Base-by-base conservation (phyloP, 2,113 vertebrate species). In the Edolisoma coerulescens region DNA sequence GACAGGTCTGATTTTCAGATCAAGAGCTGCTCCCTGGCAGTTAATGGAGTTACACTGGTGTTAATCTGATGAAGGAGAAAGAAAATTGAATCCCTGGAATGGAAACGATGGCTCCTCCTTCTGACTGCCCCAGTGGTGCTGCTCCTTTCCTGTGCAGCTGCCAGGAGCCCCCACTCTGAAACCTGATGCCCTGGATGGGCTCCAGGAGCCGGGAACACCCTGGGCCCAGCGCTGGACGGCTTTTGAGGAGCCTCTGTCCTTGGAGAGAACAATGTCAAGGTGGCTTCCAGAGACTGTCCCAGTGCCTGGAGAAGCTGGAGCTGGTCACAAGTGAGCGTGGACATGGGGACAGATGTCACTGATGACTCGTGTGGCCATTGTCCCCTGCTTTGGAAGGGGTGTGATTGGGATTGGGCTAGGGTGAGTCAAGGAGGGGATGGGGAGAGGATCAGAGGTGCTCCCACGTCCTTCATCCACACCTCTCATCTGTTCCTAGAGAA, bases 91-190 rank as follows among this genome's bases (percentile, higher is more conserved):
- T 89, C 41, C 41, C 77, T 65, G 69, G 77, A 68, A n/a, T 32
- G 60, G 65, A 45, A 89, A 42, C 12, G 50, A n/a, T 30, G 87
- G 90, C 49, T 89, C 70, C 56, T 61, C 65, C 53, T 35, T 30
- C 80, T 22, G 26, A 22, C 22, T 59, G 89, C 84, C 90, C 54
- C 76, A 24, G 52, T 4, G 68, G 41, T 42, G 89, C 74, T 44
- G 77, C 65, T 87, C 56, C 91, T 77, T 69, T 78, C 67, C 68
- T 10, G 4, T 10, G 79, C 90, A 85, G 95, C 91, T 87, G 95
- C 52, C 8, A 8, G 90, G 64, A 84, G 90, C 84, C 61, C 86
- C 80, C 0, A 49, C 92, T 79, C 89, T 75, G 91, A 85, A 95
- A 90, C 71, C n/a, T 14, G 77, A 89, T 61, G 63, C 94, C 28